Base-by-base conservation (phyloP, 1,140 invertebrate species). In the Epicauta chinensis region DNA sequence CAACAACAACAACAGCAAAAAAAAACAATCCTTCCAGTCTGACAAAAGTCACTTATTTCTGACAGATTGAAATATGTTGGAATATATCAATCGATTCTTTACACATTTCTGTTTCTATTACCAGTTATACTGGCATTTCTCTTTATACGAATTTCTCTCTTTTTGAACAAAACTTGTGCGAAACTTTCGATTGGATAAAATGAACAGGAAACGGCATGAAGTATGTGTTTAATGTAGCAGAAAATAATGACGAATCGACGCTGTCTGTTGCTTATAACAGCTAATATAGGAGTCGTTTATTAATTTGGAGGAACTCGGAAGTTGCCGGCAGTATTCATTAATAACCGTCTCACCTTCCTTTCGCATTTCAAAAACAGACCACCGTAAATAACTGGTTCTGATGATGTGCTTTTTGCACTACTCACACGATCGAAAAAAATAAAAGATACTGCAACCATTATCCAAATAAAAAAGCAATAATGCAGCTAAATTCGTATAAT, bases 171-270 rank as follows among this genome's bases (percentile, higher is more conserved):
- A 58, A 54, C 42, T 53, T 46, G 43, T 36, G 43, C 34, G 53
- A 61, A 64, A 65, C 54, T 64, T 61, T 60, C 62, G 62, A 66
- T 66, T 61, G 59, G 58, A 62, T 61, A 61, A 63, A 67, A 63
- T 60, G 62, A 66, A 63, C 56, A 62, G 60, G 62, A 64, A 63
- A 60, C 59, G 58, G 66, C 62, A 63, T 68, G 64, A 69, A 69
- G 67, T 69, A 71, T 69, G 67, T 60, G 66, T 63, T 68, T 61
- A 71, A 71, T 71, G 69, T 71, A 67, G 67, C 63, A 66, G 66
- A 69, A 71, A 71, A 71, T 71, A 71, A 71, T 71, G 69, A 71
- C 69, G 67, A 68, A 71, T 71, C 67, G 69, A 71, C 58, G 61
- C 66, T 71, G 69, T 71, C 67, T 69, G 65, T 69, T 70, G 66